Percentiles rank a stretch among this genome's conserved stretches.
Evolutionary conservation across 64 coral and sea anemone species (phyloP).

Genomic region (Hydrozoanthus tunicans): DNA sequence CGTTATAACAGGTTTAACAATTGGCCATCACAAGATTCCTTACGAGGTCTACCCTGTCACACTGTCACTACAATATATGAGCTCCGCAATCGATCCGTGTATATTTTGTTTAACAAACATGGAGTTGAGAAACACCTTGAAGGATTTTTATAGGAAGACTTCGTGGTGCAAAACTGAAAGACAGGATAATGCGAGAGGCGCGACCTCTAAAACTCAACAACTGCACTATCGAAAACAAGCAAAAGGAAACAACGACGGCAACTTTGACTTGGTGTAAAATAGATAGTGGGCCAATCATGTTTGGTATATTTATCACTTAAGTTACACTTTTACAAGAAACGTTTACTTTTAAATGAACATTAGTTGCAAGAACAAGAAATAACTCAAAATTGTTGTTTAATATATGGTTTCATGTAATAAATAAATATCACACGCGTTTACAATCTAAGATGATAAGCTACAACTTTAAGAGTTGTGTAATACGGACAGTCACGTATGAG

Average conservation of each 20-base stretch:
- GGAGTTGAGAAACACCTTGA: slow-evolving; percentile 67
- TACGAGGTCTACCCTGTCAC: slow-evolving; percentile 60
- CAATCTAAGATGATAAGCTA: too few relatives aligned
- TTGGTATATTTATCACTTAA: too few relatives aligned
- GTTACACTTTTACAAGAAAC: too few relatives aligned
- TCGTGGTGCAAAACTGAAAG: background rate
- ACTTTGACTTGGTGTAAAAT: background rate
- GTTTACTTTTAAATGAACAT: too few relatives aligned
- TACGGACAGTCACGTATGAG: too few relatives aligned
- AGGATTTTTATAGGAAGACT: background rate
- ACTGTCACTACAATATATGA: slow-evolving; percentile 71
- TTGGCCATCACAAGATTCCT: slow-evolving; percentile 55
- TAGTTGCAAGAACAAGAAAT: too few relatives aligned
- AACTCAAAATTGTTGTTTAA: too few relatives aligned
- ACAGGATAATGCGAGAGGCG: background rate
- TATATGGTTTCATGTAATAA: too few relatives aligned
- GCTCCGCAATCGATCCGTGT: slow-evolving; percentile 84
- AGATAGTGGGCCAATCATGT: too few relatives aligned
- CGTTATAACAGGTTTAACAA: slow-evolving; percentile 34
- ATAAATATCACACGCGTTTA: too few relatives aligned
- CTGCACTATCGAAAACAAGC: background rate
- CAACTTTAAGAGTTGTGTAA: too few relatives aligned
- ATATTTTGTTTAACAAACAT: slow-evolving; percentile 79
- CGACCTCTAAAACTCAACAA: background rate
- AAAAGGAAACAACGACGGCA: background rate